A percentile compares a stretch with the other conserved stretches of the same genome.
Evolutionary conservation across 1,140 invertebrate genomes (phyloP).

Genomic region (Leptonema lineaticorne): DNA sequence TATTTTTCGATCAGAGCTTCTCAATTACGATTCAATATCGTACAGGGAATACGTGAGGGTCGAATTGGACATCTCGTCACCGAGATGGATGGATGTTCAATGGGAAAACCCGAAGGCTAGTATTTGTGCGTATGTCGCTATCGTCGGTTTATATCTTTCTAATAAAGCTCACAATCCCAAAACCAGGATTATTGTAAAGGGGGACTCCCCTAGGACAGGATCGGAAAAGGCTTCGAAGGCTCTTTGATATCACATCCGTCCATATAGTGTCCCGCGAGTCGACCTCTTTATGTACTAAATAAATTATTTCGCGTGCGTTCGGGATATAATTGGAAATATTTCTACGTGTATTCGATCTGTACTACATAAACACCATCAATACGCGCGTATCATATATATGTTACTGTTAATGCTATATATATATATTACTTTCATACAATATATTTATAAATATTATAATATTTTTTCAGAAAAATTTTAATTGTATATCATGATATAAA

Average conservation of each 20-base stretch:
- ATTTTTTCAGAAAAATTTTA: too few species aligned
- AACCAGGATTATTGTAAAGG: slow-evolving; percentile 20
- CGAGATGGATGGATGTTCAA: not conserved
- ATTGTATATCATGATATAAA: too few species aligned
- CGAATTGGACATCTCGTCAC: not conserved
- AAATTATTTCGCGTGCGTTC: slow-evolving; percentile 17
- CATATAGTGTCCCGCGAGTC: slow-evolving; percentile 9
- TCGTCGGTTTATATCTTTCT: slow-evolving; percentile 26
- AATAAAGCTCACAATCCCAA: slow-evolving; percentile 24
- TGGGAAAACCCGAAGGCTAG: not conserved
- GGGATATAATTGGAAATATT: slow-evolving; percentile 24
- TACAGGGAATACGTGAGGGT: not conserved
- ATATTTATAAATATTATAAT: too few species aligned
- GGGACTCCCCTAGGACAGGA: slow-evolving; percentile 9
- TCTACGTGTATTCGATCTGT: not conserved
- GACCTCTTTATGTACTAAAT: slow-evolving; percentile 20
- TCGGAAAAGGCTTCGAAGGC: slow-evolving; percentile 8
- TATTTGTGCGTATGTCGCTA: not conserved
- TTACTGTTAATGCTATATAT: too few species aligned
- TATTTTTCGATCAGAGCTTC: not conserved
- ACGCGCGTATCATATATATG: too few species aligned
- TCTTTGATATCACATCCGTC: slow-evolving; percentile 19
- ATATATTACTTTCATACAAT: too few species aligned
- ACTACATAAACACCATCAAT: too few species aligned
- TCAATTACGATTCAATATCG: not conserved